phyloP scores from a whole-genome alignment of 2,888 invertebrate species.

The Rhamphomyia laevipes region DNA sequence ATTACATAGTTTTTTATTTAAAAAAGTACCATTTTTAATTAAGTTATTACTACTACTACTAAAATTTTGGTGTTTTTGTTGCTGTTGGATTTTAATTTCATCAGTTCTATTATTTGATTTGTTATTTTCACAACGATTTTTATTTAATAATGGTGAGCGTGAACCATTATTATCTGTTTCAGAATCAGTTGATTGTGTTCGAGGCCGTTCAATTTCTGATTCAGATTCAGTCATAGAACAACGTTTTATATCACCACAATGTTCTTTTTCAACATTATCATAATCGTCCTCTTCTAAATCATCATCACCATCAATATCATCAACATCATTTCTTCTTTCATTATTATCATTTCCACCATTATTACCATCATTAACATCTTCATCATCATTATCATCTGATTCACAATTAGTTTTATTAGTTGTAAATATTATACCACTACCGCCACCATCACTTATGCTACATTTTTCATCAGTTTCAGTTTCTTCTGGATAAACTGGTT shows the following conservation, averaged over 20 bases:
- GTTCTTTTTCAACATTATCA: conserved; percentile 1
- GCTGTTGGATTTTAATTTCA: conserved; percentile 15
- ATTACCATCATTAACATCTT: conserved; percentile 28
- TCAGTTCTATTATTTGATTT: conserved; percentile 20
- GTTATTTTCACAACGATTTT: conserved; percentile 15
- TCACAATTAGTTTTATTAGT: conserved; percentile 6
- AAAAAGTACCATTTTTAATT: background rate
- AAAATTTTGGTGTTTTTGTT: conserved; percentile 10
- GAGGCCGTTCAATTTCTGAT: conserved; percentile 21
- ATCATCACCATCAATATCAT: background rate
- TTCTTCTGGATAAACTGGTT: conserved; percentile 18
- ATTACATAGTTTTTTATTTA: background rate
- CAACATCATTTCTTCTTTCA: background rate
- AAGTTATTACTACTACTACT: conserved; percentile 3
- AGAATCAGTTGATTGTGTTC: conserved; percentile 41
- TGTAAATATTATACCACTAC: background rate
- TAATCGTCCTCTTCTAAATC: conserved; percentile 3
- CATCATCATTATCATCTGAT: conserved; percentile 48
- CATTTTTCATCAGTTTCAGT: conserved; percentile 37
- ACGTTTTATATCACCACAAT: conserved; percentile 10
- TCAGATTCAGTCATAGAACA: conserved; percentile 20
- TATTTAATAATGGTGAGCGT: conserved; percentile 53
- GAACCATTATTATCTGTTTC: conserved; percentile 62
- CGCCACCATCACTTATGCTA: background rate
- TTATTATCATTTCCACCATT: background rate